Base-by-base conservation (phyloP, 2,888 invertebrate species). In the Germaria angustata region DNA sequence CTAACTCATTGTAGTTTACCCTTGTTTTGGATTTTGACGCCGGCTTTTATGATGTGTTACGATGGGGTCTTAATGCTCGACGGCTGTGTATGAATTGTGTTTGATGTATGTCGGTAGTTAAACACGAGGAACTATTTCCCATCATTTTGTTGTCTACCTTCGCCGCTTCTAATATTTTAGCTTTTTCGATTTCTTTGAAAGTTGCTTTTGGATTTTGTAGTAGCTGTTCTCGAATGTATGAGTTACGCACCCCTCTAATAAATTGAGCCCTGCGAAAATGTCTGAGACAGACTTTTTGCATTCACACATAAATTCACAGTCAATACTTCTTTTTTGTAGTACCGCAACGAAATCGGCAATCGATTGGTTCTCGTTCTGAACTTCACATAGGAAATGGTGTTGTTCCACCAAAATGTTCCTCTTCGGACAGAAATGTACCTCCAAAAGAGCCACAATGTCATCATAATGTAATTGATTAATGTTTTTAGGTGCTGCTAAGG, bases 141-240 rank as follows among this genome's bases (percentile, higher is more conserved):
- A 75, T 69, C 34, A 15, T 17, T 5, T 34, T 80, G 24, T 28
- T 68, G 13, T 75, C 46, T 11, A 75, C 13, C 63, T 75, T 80
- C 22, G 75, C 68, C 9, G 68, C 68, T 59, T 80, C 75, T 32
- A 76, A 17, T n/a, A 32, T 9, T 51, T 8, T 76, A 46, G 71
- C 63, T 68, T 80, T 71, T 44, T 59, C 61, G 0, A 80, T 59
- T 66, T 80, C 9, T n/a, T n/a, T 15, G 57, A 79, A 79, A 5
- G 73, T 63, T 44, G 46, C 28, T 22, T 53, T 46, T 66, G 73
- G 44, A 1, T 34, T 57, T 53, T 79, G 63, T 1, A 80, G 17
- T 11, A 75, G 28, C 15, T 75, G 73, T 20, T 80, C 69, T 2
- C 73, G 68, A 17, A 75, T 75, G n/a, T n/a, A n/a, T n/a, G n/a